Evolutionary conservation across 2,888 invertebrate species (phyloP), one percentile per base, ranked within the genome.

Genomic region (Omphaloscelis lunosa): DNA sequence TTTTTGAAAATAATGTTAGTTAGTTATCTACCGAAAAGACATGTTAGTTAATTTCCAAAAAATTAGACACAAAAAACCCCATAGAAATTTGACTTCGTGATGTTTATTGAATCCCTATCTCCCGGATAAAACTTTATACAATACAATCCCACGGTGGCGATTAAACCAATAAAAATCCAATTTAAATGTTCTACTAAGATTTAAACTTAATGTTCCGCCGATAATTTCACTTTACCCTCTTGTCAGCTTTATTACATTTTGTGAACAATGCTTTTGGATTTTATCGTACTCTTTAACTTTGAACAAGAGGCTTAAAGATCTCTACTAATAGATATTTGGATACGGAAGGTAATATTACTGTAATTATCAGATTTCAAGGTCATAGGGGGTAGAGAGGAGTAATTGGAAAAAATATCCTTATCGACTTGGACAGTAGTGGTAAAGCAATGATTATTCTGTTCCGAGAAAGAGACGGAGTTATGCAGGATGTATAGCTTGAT

Each of bases 141-240:
- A 58, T 67, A 90, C 89, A 90, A 90, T 91, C 90, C 91, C 89
- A 86, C 80, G 75, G 88, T 85, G 89, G 88, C 90, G 91, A 95
- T 95, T 93, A 93, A 90, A 88, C 88, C 91, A 89, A 93, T 92
- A 90, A 91, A 91, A 90, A 87, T 84, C 59, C 82, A 75, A 89
- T 88, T 90, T 89, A 87, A 89, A 89, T 90, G 87, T 86, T 81
- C 69, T 48, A 78, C 73, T 76, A 83, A 89, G 82, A 76, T 84
- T 88, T 77, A 82, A 79, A 81, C 59, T 75, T 80, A 82, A 89
- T 62, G 78, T 81, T 86, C 73, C 63, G 11, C 82, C 78, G 78
- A 89, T 89, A 84, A 88, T 88, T 86, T 89, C 83, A 86, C 67
- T 80, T 63, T 59, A 65, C 88, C 84, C 75, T 77, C 69, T 68